phyloP scores from a whole-genome alignment of 1,140 invertebrate species.

The Heliconius eleuchia region DNA sequence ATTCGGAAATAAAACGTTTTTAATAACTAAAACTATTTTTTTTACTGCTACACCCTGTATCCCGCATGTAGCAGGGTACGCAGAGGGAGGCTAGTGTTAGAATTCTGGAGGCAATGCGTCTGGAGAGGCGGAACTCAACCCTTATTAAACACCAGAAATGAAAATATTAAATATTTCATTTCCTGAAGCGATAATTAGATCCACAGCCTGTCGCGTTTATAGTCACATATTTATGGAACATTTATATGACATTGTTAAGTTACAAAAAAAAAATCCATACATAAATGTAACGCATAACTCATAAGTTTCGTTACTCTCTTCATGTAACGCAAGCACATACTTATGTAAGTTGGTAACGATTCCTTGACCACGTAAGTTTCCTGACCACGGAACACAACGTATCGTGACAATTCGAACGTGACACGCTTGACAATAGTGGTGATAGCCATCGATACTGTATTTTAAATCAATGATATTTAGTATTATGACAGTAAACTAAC shows the following conservation, averaged over 20 bases:
- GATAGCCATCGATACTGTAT: background rate
- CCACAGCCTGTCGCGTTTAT: background rate
- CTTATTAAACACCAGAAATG: too few relatives aligned
- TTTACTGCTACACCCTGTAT: too few relatives aligned
- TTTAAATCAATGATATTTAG: background rate
- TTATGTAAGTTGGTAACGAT: conserved; percentile 51
- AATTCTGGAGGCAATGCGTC: too few relatives aligned
- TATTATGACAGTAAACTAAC: background rate
- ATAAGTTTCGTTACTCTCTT: background rate
- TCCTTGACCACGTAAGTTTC: conserved; percentile 49
- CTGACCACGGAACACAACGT: conserved; percentile 56
- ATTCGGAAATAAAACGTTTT: too few relatives aligned
- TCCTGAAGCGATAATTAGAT: too few relatives aligned
- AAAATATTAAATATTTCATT: too few relatives aligned
- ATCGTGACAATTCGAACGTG: conserved; percentile 58
- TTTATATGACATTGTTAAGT: background rate
- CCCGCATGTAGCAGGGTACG: too few relatives aligned
- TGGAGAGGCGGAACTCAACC: too few relatives aligned
- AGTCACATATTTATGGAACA: background rate
- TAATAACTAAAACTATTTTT: too few relatives aligned
- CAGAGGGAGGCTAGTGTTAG: too few relatives aligned
- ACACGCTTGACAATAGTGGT: conserved; percentile 38
- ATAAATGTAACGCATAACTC: background rate
- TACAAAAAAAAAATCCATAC: background rate
- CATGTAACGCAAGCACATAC: conserved; percentile 37